These are phyloP conservation scores for Erpobdella octoculata DNA, from an alignment of 2,888 invertebrate species.

Conservation along the genomic window DNA sequence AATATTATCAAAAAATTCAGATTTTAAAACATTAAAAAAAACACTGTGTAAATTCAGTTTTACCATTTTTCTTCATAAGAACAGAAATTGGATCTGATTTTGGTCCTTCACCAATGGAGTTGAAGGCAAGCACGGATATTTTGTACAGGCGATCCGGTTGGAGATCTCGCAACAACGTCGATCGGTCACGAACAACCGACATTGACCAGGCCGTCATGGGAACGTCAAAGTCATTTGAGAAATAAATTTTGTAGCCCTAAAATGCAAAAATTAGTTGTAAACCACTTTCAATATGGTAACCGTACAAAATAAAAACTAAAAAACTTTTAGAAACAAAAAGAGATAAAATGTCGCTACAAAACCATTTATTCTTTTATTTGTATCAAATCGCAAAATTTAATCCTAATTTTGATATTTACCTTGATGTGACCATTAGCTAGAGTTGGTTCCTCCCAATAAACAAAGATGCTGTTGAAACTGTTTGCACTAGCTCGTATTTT, in stretches of 20 bases:
- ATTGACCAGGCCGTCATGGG: conserved; percentile 82
- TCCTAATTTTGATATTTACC: conserved; percentile 58
- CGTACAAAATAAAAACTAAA: not conserved
- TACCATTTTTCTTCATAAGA: conserved; percentile 10
- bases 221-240: conserved; percentile 78
- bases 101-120: conserved; percentile 87
- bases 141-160: conserved; percentile 87
- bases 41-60: not conserved
- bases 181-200: conserved; percentile 81
- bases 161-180: conserved; percentile 73
- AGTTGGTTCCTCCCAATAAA: conserved; percentile 95
- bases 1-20: too few relatives aligned
- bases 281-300: not conserved
- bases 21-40: too few relatives aligned
- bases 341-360: too few relatives aligned
- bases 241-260: conserved; percentile 93
- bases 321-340: not conserved
- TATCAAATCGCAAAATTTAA: too few relatives aligned
- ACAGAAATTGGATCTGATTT: conserved; percentile 59
- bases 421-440: conserved; percentile 93
- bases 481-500: conserved; percentile 87
- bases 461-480: conserved; percentile 89
- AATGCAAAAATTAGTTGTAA: not conserved
- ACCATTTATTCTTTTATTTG: too few relatives aligned
- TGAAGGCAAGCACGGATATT: conserved; percentile 67